Evolutionary conservation across 2,113 vertebrate genomes (phyloP).

Genomic region (Ochotona curzoniae): DNA sequence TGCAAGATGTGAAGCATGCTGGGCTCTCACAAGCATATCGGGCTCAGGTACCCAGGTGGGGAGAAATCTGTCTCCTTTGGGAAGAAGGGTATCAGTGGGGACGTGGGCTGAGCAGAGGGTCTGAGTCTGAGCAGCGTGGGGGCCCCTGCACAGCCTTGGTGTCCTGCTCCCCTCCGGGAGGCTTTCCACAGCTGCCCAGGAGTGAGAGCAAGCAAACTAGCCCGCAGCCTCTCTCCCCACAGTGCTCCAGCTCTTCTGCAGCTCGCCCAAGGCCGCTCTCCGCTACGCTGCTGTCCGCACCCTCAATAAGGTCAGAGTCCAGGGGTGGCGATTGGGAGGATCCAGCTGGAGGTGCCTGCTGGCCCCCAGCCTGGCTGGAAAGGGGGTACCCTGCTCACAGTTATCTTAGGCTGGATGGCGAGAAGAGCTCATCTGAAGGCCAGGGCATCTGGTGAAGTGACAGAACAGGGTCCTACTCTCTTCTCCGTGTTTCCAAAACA

Average conservation of each 20-base stretch:
- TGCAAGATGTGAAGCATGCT: rapidly evolving
- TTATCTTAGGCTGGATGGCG: neutral
- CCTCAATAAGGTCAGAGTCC: conserved; percentile 89
- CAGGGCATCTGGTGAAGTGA: neutral
- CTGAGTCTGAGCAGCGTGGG: neutral
- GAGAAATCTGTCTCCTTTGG: neutral
- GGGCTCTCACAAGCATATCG: neutral
- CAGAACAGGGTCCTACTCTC: neutral
- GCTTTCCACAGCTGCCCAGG: neutral
- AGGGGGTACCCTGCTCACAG: neutral
- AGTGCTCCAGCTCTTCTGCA: conserved; percentile 92
- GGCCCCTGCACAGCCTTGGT: neutral
- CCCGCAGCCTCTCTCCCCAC: conserved; percentile 58
- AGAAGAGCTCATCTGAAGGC: neutral
- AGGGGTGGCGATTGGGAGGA: rapidly evolving
- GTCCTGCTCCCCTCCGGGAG: neutral
- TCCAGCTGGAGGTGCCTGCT: neutral
- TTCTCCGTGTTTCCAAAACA: conserved; percentile 47
- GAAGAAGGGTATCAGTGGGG: neutral
- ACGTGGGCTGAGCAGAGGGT: neutral
- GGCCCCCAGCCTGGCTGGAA: neutral
- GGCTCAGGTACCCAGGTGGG: neutral
- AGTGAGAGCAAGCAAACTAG: neutral
- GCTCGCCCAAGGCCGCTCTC: conserved; percentile 90
- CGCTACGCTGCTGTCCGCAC: conserved; percentile 90